A percentile compares a stretch with the other conserved stretches of the same genome.
Conservation (phyloP, 2,888 invertebrate species). For the Thelaira solivaga region DNA sequence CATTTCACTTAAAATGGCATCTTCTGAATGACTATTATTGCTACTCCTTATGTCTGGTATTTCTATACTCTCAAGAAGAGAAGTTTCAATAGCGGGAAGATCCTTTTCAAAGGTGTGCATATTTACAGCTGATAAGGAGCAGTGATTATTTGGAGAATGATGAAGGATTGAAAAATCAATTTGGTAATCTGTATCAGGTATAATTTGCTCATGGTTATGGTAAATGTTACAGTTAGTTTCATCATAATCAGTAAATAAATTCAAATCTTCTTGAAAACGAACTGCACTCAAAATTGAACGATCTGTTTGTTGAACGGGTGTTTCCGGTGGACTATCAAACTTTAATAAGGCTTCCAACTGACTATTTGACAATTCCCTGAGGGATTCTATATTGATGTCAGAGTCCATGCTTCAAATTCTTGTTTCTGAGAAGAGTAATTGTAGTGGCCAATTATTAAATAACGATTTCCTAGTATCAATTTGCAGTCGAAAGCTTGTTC, state of each 20-base stretch:
- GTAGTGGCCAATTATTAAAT: conserved; percentile 70
- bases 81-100: conserved; percentile 34
- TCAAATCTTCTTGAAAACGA: background rate
- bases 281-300: background rate
- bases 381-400: conserved; percentile 64
- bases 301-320: conserved; percentile 18
- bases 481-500: conserved; percentile 71
- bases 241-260: background rate
- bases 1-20: background rate
- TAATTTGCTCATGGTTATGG: conserved; percentile 54
- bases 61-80: conserved; percentile 38
- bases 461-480: conserved; percentile 70
- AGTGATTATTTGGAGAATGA: conserved; percentile 6
- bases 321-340: conserved; percentile 62
- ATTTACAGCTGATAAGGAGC: background rate
- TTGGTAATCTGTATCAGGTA: conserved; percentile 56
- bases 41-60: background rate
- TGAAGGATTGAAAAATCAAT: conserved; percentile 41
- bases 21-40: background rate
- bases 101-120: background rate
- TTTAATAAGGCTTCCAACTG: conserved; percentile 66
- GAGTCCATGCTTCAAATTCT: conserved; percentile 73
- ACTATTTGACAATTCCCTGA: conserved; percentile 58
- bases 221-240: conserved; percentile 8
- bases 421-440: conserved; percentile 64